Evolutionary conservation across 2,797 vertebrate species (phyloP), one percentile per base, ranked within the genome.

Genomic region (Hydrolagus colliei): DNA sequence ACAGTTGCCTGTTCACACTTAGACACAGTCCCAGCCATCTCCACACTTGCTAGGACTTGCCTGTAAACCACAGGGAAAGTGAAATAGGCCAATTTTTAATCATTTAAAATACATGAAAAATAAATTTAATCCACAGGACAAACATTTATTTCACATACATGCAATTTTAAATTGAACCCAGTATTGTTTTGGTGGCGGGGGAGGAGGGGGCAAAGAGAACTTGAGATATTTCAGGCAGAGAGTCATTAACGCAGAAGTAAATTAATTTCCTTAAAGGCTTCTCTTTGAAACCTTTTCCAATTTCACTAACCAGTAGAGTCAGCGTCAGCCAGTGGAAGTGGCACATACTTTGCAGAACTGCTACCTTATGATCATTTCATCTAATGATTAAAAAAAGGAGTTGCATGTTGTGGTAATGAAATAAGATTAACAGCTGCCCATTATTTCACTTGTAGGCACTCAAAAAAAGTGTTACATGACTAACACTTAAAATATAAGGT

Each of bases 381-480:
- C n/a, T 20, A 61, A 82, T 68, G 18, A 16, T 22, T 9, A 82
- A 67, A 80, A 80, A 27, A 52, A 52, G 41, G 41, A 52, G 41
- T 52, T 52, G 2, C 32, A 52, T 67, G 11, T 18, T 84, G 65
- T 18, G 67, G 3, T 20, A 41, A 67, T 20, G 65, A 71, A 84
- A 84, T 52, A 71, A 35, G 79, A 84, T 84, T 84, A 71, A 20
- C 32, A 32, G 11, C 35, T 52, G 71, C 67, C 65, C 16, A 84
- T 84, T 84, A 84, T 84, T 68, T 20, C 79, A 84, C 18, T 84
- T 71, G n/a, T 68, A 67, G 8, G 35, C 10, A 84, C 79, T 71
- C 12, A 68, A 80, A 68, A 62, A 82, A 82, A n/a, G 63, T 84
- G 79, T 82, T 68, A 71, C 65, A 61, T 41, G 32, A 84, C 65